These are phyloP conservation scores for Meloe dianella DNA, from an alignment of 2,888 invertebrate species.

Conservation along the genomic window DNA sequence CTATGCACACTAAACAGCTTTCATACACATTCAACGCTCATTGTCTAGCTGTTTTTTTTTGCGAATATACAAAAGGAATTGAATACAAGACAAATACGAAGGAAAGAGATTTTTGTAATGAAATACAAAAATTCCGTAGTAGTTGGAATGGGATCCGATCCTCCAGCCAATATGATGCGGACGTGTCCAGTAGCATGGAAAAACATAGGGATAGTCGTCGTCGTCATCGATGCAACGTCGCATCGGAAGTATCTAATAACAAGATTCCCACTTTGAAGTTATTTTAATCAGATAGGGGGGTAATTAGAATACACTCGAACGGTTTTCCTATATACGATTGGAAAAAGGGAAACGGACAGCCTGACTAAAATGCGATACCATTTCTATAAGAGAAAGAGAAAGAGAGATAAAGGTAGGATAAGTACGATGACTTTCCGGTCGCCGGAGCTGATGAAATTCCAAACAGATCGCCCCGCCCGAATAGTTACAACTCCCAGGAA, in stretches of 20 bases:
- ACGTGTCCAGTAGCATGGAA: constrained; percentile 20
- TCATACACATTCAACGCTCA: not conserved
- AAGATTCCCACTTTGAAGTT: constrained; percentile 59
- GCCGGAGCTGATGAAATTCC: constrained; percentile 66
- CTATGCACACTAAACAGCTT: constrained; percentile 5
- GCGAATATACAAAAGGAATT: not conserved
- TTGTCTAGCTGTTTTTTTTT: not conserved
- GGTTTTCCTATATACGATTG: constrained; percentile 36
- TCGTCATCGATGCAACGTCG: constrained; percentile 19
- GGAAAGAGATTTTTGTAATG: not conserved
- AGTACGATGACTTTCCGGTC: constrained; percentile 68
- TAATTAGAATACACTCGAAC: constrained; percentile 58
- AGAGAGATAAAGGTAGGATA: constrained; percentile 56
- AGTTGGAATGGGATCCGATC: not conserved
- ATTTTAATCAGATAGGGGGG: constrained; percentile 56
- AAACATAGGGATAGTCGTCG: constrained; percentile 8
- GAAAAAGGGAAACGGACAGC: constrained; percentile 21
- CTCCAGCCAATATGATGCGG: not conserved
- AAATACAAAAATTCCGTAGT: not conserved
- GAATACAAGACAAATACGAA: not conserved
- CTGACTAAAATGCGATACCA: constrained; percentile 15
- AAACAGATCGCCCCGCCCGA: constrained; percentile 57
- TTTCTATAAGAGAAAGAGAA: constrained; percentile 33
- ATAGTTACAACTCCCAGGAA: constrained; percentile 60
- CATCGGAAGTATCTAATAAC: constrained; percentile 52